A percentile compares a stretch with the other conserved stretches of the same genome.
These are phyloP conservation scores for Rhabdophis nuchalis DNA, from an alignment of 2,797 vertebrate species.

Conservation along the genomic window DNA sequence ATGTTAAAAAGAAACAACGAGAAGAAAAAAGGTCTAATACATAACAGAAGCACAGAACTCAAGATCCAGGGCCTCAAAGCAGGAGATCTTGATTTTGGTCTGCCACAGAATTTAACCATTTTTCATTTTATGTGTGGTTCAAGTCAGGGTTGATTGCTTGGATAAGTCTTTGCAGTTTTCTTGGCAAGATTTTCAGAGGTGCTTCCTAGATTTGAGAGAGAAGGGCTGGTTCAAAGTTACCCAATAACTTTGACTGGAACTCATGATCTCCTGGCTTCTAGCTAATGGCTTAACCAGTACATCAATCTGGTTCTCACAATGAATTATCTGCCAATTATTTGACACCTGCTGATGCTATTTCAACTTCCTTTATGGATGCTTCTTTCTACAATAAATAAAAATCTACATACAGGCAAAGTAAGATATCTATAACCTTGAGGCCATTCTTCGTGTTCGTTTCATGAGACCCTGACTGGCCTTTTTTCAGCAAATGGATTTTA, in stretches of 20 bases:
- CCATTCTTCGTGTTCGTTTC: neutral
- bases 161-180: neutral
- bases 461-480: neutral
- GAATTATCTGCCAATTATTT: neutral
- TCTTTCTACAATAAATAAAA: neutral
- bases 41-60: neutral
- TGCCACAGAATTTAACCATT: neutral
- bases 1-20: neutral
- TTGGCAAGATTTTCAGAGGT: neutral
- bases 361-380: neutral
- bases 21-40: neutral
- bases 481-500: neutral
- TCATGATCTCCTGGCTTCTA: neutral
- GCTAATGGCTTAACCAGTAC: neutral
- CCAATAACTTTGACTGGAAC: neutral
- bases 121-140: neutral
- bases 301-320: neutral
- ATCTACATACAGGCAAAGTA: neutral
- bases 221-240: neutral
- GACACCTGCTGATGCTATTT: neutral
- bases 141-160: neutral
- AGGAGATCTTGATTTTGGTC: neutral
- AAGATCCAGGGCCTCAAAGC: neutral
- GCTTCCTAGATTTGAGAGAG: neutral
- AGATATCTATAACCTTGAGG: neutral